Evolutionary conservation across 2,797 vertebrate genomes (phyloP).

Genomic region (Siniperca undulata): DNA sequence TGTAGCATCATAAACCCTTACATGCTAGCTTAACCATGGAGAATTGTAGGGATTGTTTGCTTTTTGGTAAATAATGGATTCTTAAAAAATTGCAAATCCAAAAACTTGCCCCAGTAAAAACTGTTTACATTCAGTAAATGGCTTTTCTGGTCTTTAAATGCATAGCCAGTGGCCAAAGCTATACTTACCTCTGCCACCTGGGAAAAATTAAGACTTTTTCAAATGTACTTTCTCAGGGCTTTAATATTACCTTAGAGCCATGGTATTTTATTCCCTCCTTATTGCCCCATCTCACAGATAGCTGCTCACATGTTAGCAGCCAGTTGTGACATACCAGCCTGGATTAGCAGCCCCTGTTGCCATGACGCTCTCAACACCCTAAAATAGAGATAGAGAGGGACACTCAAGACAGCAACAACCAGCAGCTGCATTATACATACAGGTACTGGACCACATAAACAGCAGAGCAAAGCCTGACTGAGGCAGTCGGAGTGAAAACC

Average conservation of each 20-base stretch:
- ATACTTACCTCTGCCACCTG: background rate
- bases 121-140: conserved; percentile 10
- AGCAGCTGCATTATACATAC: conserved; percentile 68
- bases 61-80: background rate
- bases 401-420: conserved; percentile 71
- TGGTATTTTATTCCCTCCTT: background rate
- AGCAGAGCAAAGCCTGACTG: conserved; percentile 40
- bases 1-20: background rate
- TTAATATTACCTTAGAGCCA: background rate
- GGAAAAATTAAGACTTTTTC: background rate
- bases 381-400: conserved; percentile 82
- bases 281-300: conserved; percentile 21
- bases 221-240: background rate
- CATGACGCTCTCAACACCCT: conserved; percentile 60
- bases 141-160: background rate
- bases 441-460: conserved; percentile 51
- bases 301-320: conserved; percentile 33
- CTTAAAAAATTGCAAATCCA: background rate
- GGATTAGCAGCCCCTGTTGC: conserved; percentile 65
- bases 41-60: background rate
- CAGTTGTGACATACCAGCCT: conserved; percentile 73
- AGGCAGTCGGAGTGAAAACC: conserved; percentile 42
- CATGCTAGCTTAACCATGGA: background rate
- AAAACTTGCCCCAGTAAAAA: background rate
- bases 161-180: background rate